Evolutionary conservation across 1,140 invertebrate species (phyloP).

Genomic region (Monomorium pharaonis): DNA sequence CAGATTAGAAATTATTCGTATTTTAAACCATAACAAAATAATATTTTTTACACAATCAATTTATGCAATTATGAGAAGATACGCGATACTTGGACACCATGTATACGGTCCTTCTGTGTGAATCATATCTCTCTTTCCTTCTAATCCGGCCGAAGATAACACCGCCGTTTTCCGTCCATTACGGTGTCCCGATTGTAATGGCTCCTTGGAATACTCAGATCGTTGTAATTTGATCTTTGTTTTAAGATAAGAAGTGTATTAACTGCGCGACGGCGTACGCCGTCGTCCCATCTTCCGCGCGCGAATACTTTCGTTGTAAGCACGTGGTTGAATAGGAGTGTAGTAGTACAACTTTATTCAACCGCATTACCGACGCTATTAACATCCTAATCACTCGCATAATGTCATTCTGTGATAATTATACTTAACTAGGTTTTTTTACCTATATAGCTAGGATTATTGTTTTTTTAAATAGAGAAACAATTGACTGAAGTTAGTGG

Average conservation of each 20-base stretch:
- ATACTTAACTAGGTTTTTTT: neutral
- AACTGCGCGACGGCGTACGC: slow-evolving; percentile 33
- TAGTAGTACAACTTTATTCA: neutral
- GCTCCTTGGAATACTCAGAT: slow-evolving; percentile 41
- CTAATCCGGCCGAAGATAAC: slow-evolving; percentile 48
- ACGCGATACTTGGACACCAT: neutral
- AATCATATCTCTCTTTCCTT: slow-evolving; percentile 48
- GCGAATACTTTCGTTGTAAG: slow-evolving; percentile 20
- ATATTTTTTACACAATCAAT: slow-evolving; percentile 16
- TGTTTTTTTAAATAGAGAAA: neutral
- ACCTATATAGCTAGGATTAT: neutral
- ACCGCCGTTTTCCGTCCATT: slow-evolving; percentile 42
- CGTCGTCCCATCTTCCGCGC: neutral
- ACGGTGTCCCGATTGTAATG: slow-evolving; percentile 53
- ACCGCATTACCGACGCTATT: slow-evolving; percentile 12
- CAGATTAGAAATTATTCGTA: neutral
- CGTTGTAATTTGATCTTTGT: slow-evolving; percentile 50
- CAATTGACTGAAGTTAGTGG: neutral
- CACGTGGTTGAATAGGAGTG: neutral
- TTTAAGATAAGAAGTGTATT: slow-evolving; percentile 50
- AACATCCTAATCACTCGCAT: slow-evolving; percentile 35
- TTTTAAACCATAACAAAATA: neutral
- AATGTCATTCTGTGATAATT: neutral
- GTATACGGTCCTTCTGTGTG: neutral
- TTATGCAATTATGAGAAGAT: neutral